Percentiles rank a stretch among this genome's conserved stretches.
These are phyloP conservation scores for Etheostoma cragini DNA, from an alignment of 2,113 vertebrate species.

Conservation along the genomic window DNA sequence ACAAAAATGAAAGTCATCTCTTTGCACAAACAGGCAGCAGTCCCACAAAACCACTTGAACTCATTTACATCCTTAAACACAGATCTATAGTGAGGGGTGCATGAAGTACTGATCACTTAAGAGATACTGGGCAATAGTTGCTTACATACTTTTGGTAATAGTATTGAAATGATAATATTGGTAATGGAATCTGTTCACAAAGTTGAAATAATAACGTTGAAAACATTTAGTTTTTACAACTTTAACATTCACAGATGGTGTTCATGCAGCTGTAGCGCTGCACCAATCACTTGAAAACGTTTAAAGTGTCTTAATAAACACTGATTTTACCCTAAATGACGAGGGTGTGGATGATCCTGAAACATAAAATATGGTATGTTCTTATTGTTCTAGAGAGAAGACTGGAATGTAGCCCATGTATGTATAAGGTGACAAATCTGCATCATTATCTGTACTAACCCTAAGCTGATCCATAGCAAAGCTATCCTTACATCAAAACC, in stretches of 20 bases:
- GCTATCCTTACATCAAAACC: slow-evolving; percentile 41
- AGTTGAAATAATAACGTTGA: neutral
- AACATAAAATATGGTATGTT: neutral
- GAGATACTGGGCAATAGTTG: neutral
- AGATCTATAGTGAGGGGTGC: neutral
- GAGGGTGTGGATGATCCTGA: neutral
- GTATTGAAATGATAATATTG: neutral
- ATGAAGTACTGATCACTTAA: neutral
- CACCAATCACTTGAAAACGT: neutral
- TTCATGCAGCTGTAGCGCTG: neutral
- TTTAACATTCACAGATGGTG: neutral
- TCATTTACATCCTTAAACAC: neutral
- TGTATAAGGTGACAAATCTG: slow-evolving; percentile 11
- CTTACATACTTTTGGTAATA: neutral
- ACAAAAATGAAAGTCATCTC: neutral
- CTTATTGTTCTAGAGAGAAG: neutral
- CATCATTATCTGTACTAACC: slow-evolving; percentile 20
- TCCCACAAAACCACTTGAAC: neutral
- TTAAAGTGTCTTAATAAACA: neutral
- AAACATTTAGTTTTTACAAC: neutral
- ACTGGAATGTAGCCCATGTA: neutral
- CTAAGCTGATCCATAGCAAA: slow-evolving; percentile 23
- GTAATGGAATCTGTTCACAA: neutral
- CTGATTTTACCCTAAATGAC: neutral
- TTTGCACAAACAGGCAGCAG: neutral